Evolutionary conservation across 2,888 invertebrate genomes (phyloP).

Genomic region (Folsomia manolachei): DNA sequence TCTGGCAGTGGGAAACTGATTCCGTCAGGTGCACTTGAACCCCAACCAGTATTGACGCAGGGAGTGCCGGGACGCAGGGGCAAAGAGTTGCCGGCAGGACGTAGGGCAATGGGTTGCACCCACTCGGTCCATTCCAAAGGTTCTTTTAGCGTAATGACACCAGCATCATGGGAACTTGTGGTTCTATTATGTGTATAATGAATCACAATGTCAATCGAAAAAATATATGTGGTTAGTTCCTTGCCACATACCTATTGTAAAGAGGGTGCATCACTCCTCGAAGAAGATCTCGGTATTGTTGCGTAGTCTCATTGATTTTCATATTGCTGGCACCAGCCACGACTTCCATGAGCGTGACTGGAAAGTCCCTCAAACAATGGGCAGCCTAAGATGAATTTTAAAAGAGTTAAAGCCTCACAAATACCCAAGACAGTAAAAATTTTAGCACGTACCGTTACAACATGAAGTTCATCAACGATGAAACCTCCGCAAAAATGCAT

Average conservation of each 20-base stretch:
- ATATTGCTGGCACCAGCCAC: constrained; percentile 22
- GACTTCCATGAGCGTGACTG: constrained; percentile 21
- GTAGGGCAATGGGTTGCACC: constrained; percentile 20
- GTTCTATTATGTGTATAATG: constrained; percentile 10
- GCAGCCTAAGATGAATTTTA: constrained; percentile 2
- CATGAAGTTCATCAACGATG: constrained; percentile 12
- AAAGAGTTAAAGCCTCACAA: too few relatives aligned
- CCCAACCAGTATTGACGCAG: constrained; percentile 21
- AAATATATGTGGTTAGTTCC: too few relatives aligned
- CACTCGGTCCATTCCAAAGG: constrained; percentile 25
- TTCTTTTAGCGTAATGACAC: constrained; percentile 8
- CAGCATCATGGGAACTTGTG: constrained; percentile 21
- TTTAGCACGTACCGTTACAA: constrained; percentile 18
- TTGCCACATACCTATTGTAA: constrained; percentile 19
- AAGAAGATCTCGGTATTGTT: constrained; percentile 13
- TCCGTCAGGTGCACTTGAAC: constrained; percentile 18
- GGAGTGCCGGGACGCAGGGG: neutral
- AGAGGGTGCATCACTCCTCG: constrained; percentile 21
- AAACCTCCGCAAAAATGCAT: constrained; percentile 23
- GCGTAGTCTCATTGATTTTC: constrained; percentile 21
- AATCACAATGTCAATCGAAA: too few relatives aligned
- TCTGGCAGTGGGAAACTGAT: constrained; percentile 22
- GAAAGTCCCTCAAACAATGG: constrained; percentile 21
- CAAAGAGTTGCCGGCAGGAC: constrained; percentile 8
- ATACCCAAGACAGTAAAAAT: too few relatives aligned